phyloP scores from a whole-genome alignment of 2,797 vertebrate genomes.

The Trematomus bernacchii region DNA sequence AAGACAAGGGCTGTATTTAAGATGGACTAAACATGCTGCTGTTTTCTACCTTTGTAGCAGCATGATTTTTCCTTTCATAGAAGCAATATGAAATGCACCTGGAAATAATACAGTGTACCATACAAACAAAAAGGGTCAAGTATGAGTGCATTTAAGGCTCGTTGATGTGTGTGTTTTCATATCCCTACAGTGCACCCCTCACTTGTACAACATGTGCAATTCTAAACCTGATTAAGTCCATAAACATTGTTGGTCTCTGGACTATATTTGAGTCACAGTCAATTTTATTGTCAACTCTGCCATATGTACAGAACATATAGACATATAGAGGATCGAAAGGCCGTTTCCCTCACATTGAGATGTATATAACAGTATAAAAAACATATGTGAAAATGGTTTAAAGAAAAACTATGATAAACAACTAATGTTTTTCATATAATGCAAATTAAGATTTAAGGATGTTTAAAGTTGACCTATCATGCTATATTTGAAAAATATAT shows the following conservation, averaged over 20 bases:
- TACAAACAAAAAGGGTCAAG: not conserved
- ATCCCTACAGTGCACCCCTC: not conserved
- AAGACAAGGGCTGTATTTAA: conserved; percentile 4
- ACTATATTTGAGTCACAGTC: not conserved
- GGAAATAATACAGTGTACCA: not conserved
- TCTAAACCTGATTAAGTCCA: conserved; percentile 2
- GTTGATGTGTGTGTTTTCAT: not conserved
- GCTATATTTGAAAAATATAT: too few species aligned
- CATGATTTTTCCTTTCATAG: not conserved
- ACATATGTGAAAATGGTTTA: not conserved
- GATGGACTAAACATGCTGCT: not conserved
- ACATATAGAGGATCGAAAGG: not conserved
- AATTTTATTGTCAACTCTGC: not conserved
- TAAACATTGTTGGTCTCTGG: not conserved
- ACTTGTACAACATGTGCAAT: not conserved
- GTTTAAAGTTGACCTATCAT: too few species aligned
- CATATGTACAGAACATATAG: not conserved
- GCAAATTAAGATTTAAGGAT: not conserved
- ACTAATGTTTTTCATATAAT: not conserved
- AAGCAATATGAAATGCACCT: not conserved
- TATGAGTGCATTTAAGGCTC: not conserved
- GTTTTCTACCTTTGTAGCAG: not conserved
- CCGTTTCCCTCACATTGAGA: not conserved
- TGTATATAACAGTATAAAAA: not conserved
- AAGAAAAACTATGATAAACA: not conserved